A percentile compares a stretch with the other conserved stretches of the same genome.
Conservation (phyloP, 1,140 invertebrate species). For the Brachionus manjavacas region DNA sequence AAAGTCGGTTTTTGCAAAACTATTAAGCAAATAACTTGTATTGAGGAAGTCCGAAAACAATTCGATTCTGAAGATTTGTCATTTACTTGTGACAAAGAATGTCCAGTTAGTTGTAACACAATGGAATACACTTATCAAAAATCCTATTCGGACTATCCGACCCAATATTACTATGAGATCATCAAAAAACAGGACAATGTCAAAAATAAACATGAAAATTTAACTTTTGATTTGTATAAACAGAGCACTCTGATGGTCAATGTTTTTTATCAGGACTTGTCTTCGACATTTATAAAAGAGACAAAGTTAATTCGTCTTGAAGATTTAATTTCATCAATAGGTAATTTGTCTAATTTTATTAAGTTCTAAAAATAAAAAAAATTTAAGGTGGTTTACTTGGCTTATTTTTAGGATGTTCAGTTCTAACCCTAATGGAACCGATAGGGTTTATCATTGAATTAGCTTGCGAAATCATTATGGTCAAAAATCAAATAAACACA, state of each 20-base stretch:
- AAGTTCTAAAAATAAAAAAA: background rate
- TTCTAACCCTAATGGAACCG: constrained; percentile 4
- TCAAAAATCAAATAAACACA: no score
- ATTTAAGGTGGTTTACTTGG: constrained; percentile 22
- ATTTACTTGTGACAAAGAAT: background rate
- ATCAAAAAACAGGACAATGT: background rate
- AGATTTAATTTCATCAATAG: background rate
- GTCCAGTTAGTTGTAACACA: background rate
- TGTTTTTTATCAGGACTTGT: background rate
- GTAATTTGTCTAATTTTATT: background rate
- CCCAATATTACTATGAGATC: background rate
- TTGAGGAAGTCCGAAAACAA: background rate
- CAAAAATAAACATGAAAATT: background rate
- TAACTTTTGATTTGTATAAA: background rate
- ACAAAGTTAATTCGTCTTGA: background rate
- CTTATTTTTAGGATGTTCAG: background rate
- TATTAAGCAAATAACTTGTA: background rate
- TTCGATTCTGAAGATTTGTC: background rate
- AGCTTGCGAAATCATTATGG: background rate
- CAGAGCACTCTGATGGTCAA: background rate
- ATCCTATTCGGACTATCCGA: background rate
- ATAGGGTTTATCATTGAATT: background rate
- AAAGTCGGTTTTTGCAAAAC: background rate
- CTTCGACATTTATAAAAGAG: background rate
- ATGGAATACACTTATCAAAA: background rate